Conservation (phyloP, 2,113 vertebrate genomes). For the Gavialis gangeticus region DNA sequence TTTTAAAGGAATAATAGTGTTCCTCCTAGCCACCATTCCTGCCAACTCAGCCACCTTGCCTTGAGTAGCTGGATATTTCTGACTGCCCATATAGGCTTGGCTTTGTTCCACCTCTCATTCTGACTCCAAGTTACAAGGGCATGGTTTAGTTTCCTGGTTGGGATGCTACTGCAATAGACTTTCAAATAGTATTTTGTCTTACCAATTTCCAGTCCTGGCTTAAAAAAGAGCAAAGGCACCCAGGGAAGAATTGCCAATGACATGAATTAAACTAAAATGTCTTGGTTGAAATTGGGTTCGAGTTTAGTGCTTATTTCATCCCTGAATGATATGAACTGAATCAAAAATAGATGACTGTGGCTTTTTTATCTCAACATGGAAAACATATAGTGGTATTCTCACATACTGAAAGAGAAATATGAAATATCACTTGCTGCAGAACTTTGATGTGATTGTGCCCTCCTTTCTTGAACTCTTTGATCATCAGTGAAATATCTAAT, state of each 20-base stretch:
- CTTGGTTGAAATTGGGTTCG: neutral
- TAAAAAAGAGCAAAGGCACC: neutral
- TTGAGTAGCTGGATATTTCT: slow-evolving; percentile 27
- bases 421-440: neutral
- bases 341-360: neutral
- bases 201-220: neutral
- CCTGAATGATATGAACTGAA: neutral
- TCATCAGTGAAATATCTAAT: neutral
- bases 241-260: neutral
- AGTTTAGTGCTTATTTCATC: neutral
- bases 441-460: neutral
- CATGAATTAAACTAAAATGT: neutral
- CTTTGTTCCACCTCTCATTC: slow-evolving; percentile 24
- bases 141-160: slow-evolving; percentile 16
- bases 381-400: neutral
- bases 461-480: neutral
- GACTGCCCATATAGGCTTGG: slow-evolving; percentile 48
- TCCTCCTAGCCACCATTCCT: neutral
- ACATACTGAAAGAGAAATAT: neutral
- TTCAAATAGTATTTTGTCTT: neutral
- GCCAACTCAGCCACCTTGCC: neutral
- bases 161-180: neutral
- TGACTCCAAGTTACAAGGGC: slow-evolving; percentile 62
- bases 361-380: neutral
- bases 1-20: neutral